Base-by-base conservation (phyloP, 2,113 vertebrate species). In the Empidonax traillii region DNA sequence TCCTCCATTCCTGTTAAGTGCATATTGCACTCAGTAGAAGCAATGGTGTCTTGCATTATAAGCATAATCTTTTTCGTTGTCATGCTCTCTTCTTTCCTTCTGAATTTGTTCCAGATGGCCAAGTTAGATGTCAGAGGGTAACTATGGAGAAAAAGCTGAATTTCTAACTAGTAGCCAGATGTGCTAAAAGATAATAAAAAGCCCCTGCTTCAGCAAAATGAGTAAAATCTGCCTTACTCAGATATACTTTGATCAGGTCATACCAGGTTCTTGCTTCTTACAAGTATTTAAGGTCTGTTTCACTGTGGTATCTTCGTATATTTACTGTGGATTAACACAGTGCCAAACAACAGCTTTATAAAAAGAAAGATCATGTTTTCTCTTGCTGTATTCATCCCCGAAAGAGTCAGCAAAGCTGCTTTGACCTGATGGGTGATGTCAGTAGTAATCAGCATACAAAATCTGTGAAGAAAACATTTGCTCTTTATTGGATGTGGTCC, bases 31-130 rank as follows among this genome's bases (percentile, higher is more conserved):
- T 84, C 79, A 74, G 43, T 66, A 30, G 75, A 44, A 55, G 59
- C 53, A 87, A 31, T 25, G 21, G 51, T 90, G 44, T 59, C 73
- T 90, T 93, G 94, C 68, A 23, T 71, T 73, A 51, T 81, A 90
- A 93, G 68, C 88, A 44, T 73, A 69, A 44, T 87, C 72, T 91
- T 79, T 76, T 78, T 37, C 63, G 39, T 90, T 55, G 39, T 85
- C 33, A 62, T 77, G 52, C 84, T 93, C 51, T 78, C 35, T 44
- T 93, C 46, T 94, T 90, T 89, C 58, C 37, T 88, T 80, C 68
- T 87, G 80, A 92, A 71, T 94, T 88, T 89, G 56, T 86, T 93
- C 79, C 95, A 94, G 86, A 94, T 95, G 86, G 79, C 51, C 86
- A 84, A 52, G 76, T 52, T 81, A 68, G 61, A 84, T 95, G 87